These are phyloP conservation scores for Colletes gigas DNA, from an alignment of 1,140 invertebrate species.

Conservation along the genomic window DNA sequence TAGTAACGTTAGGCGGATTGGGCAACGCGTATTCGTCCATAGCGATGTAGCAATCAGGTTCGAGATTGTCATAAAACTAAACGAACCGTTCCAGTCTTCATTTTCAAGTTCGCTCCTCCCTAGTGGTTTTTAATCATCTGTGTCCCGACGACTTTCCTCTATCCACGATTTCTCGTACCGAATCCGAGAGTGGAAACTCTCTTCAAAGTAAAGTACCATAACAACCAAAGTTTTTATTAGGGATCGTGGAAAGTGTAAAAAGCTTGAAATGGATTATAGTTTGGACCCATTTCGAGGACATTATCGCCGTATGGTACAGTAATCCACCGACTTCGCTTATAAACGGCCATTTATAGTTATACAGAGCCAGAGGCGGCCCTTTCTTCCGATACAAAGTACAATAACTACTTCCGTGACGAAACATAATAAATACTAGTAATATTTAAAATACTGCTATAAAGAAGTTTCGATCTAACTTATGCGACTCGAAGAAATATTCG, in stretches of 20 bases:
- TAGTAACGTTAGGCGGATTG: conserved; percentile 37
- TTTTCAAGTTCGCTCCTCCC: conserved; percentile 38
- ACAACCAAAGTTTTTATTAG: not conserved
- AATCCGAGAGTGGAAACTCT: not conserved
- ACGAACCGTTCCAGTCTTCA: conserved; percentile 52
- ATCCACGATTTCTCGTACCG: not conserved
- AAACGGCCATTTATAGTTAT: too few relatives aligned
- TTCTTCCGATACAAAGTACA: too few relatives aligned
- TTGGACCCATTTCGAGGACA: not conserved
- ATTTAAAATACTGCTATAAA: too few relatives aligned
- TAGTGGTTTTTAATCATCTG: conserved; percentile 30
- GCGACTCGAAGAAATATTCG: too few relatives aligned
- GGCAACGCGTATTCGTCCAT: conserved; percentile 45
- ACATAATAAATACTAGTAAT: too few relatives aligned
- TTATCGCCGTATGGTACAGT: too few relatives aligned
- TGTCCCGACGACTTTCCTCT: not conserved
- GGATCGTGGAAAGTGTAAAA: not conserved
- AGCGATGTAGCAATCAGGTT: conserved; percentile 45
- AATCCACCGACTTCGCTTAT: too few relatives aligned
- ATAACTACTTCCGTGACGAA: too few relatives aligned
- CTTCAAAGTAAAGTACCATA: conserved; percentile 7
- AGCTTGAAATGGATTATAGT: not conserved
- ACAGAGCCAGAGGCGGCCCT: too few relatives aligned
- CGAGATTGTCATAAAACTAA: conserved; percentile 56
- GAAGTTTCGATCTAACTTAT: too few relatives aligned